Percentiles rank a stretch among this genome's conserved stretches.
These are phyloP conservation scores for Rutilus rutilus DNA, from an alignment of 2,113 vertebrate species.

Conservation along the genomic window DNA sequence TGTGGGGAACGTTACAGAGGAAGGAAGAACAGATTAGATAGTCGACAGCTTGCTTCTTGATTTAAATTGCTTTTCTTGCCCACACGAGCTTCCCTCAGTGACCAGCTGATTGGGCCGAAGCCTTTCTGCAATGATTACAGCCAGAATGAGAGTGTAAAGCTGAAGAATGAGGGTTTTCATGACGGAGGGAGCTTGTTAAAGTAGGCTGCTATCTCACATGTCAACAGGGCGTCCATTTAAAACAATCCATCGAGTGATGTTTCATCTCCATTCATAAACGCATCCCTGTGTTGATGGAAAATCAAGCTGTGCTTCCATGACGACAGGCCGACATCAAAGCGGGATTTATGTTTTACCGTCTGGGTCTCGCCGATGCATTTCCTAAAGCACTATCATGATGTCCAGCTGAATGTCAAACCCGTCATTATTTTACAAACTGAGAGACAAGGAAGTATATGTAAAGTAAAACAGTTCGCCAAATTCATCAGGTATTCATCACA, in stretches of 20 bases:
- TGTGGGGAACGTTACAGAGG: too few relatives aligned
- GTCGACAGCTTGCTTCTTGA: not conserved
- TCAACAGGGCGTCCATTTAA: conserved; percentile 16
- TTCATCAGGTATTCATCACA: not conserved
- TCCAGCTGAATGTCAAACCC: not conserved
- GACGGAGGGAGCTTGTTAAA: not conserved
- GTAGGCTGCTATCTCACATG: not conserved
- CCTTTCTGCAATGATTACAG: conserved; percentile 9
- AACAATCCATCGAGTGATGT: conserved; percentile 14
- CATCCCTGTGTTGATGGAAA: not conserved
- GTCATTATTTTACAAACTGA: not conserved
- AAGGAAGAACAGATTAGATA: not conserved
- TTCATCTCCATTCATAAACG: conserved; percentile 11
- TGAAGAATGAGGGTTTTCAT: not conserved
- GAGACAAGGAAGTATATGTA: not conserved
- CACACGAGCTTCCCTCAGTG: not conserved
- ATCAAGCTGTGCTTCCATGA: conserved; percentile 33
- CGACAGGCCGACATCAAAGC: conserved; percentile 15
- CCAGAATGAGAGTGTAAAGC: not conserved
- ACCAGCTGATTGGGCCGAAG: not conserved
- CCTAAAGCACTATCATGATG: not conserved
- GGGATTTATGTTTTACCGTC: not conserved
- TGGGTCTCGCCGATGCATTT: not conserved
- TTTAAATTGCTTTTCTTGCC: not conserved
- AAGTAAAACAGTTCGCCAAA: not conserved